Base-by-base conservation (phyloP, 2,888 invertebrate species). In the Cosmopolites sordidus region DNA sequence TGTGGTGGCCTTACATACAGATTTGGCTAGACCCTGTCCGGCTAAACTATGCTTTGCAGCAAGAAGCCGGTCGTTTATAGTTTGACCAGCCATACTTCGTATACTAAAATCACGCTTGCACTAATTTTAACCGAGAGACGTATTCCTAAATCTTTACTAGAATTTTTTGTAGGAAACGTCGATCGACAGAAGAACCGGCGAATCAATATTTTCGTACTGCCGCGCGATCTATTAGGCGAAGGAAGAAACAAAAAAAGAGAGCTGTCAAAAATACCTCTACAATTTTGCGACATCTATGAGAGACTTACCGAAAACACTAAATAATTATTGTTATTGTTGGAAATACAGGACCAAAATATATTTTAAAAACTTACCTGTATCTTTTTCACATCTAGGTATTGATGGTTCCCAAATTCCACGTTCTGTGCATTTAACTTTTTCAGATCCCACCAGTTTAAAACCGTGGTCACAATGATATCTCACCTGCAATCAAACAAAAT, bases 1-100 rank as follows among this genome's bases (percentile, higher is more conserved):
- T 65, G 99, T 99, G 63, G 99, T 99, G 60, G 99, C 97, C 83
- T 99, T 99, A 83, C 99, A 98, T 67, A 99, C 98, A 65, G 97
- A 94, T 82, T 99, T 99, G 61, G 98, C 99, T 72, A 99, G 83
- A 68, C 98, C 97, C 82, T 98, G 98, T 69, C 99, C 99, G 76
- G 98, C 96, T 75, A 99, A 85, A 78, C 96, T 97, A 81, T 98
- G 96, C 76, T 93, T 91, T 66, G 99, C 99, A 69, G 99, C 98
- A 72, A 95, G 83, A 69, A 99, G 85, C 78, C 97, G 88, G 80
- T 98, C 98, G 81, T 92, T 93, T 76, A 98, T 92, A 75, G 96
- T 97, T 83, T 98, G 98, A 76, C 97, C 96, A 74, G 94, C 91
- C 92, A 92, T 92, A 8, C 22, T 22, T n/a, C 3, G 22, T 22